Evolutionary conservation across 2,888 invertebrate genomes (phyloP), one percentile per base, ranked within the genome.

Genomic region (Chouioia cunea): DNA sequence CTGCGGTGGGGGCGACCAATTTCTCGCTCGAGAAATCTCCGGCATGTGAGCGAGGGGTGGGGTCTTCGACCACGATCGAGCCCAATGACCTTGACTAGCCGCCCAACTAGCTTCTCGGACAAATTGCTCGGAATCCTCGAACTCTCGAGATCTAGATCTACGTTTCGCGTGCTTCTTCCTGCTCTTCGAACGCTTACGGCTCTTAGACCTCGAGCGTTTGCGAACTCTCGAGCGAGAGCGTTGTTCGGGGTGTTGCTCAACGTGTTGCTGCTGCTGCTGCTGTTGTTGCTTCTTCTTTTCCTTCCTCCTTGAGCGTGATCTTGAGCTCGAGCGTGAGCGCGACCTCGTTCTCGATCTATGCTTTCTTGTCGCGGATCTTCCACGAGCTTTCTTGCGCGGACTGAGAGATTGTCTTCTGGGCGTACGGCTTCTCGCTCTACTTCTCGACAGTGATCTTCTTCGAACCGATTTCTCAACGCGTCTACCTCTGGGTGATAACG

Each of bases 1-100:
- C 0, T 75, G 23, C 27, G 88, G 78, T 0, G 91, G 91, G 16
- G 92, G 91, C 18, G 92, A 91, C 91, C 91, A 91, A 6, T 76
- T 76, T 6, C 76, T 74, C 1, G 77, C 67, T 6, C 81, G 6
- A 10, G 10, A 6, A 2, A 75, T 77, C 6, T 81, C 79, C 18
- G 76, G 54, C n/a, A n/a, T 6, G 8, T 15, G 20, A 15, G 54
- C 16, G 15, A 81, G 76, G 27, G 80, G 83, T 2, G 87, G 86
- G 0, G 83, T 81, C 44, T 87, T 88, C 47, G 90, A 89, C 83
- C 90, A 88, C 44, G 90, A 88, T 8, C 89, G 89, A 1, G 88
- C 86, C 87, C 87, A 87, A 16, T 86, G 85, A 0, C 79, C 36
- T 36, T 36, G 36, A 36, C 1, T 6, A 8, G 36, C 80, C 43